Evolutionary conservation across 2,888 invertebrate species (phyloP), one percentile per base, ranked within the genome.

Genomic region (Caenorhabditis macrosperma): DNA sequence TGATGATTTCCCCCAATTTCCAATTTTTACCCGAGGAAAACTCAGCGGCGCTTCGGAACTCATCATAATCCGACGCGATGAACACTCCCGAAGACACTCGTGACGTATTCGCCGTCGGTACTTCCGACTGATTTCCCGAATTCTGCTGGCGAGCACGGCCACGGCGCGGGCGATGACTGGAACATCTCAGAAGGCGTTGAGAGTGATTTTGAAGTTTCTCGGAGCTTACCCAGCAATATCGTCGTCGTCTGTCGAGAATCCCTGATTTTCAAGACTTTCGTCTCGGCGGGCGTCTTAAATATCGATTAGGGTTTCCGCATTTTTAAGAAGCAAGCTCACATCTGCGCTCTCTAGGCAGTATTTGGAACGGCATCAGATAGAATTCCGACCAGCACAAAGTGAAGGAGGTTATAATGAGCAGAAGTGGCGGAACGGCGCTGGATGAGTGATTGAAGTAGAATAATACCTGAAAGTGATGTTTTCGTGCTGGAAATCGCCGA

Each of bases 341-440:
- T 72, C 80, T 63, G n/a, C 88, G 74, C 67, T 88, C 88, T 24
- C 83, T 78, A 9, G 85, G 81, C 22, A 89, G 71, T 33, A 89
- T 87, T 67, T 88, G 84, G 74, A 88, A 88, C 2, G 88, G 88
- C 85, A 88, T 83, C 33, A 88, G 71, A 81, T 86, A 88, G 44
- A 88, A 82, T 71, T 88, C 88, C 17, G 85, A 84, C 88, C 88
- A 88, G 26, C 85, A 85, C 15, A 87, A 79, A 24, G 82, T 80
- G 33, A 88, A 87, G 3, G 88, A 85, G 0, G 86, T 77, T 12
- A 88, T 78, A 12, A 88, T 82, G 20, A 88, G 75, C 22, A 88
- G 72, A 66, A 87, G 80, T 57, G 86, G 86, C 26, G 85, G 85
- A 6, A 86, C 61, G 1, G 77, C 75, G 26, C 69, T 78, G n/a